Conservation (phyloP, 2,888 invertebrate genomes). For the Eupithecia subumbrata region DNA sequence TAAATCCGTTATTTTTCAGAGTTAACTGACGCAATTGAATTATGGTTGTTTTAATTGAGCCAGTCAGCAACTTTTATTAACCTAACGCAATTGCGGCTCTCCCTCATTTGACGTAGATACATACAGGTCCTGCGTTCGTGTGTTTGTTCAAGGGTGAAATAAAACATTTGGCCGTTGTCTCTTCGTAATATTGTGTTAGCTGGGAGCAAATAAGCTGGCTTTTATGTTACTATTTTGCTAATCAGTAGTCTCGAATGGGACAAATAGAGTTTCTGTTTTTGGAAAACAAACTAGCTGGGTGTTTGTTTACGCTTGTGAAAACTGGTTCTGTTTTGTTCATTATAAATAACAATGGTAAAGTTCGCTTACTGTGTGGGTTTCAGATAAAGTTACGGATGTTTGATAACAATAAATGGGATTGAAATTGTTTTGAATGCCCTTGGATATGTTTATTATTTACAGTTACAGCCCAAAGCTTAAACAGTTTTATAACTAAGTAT, state of each 20-base stretch:
- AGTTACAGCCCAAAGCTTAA: neutral
- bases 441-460: neutral
- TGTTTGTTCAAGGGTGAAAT: conserved; percentile 29
- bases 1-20: neutral
- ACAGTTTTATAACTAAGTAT: neutral
- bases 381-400: neutral
- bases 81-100: neutral
- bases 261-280: conserved; percentile 3
- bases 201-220: conserved; percentile 15
- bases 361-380: neutral
- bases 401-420: neutral
- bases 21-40: neutral
- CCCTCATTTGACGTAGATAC: conserved; percentile 5
- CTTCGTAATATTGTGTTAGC: conserved; percentile 15
- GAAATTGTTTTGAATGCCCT: neutral
- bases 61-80: neutral
- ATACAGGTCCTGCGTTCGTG: neutral
- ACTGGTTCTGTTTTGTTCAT: neutral
- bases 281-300: neutral
- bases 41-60: neutral
- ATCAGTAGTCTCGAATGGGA: conserved; percentile 4
- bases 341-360: neutral
- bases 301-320: neutral
- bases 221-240: conserved; percentile 9
- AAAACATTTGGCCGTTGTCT: conserved; percentile 22